Evolutionary conservation across 2,888 invertebrate genomes (phyloP).

Genomic region (Parnassius glacialis): DNA sequence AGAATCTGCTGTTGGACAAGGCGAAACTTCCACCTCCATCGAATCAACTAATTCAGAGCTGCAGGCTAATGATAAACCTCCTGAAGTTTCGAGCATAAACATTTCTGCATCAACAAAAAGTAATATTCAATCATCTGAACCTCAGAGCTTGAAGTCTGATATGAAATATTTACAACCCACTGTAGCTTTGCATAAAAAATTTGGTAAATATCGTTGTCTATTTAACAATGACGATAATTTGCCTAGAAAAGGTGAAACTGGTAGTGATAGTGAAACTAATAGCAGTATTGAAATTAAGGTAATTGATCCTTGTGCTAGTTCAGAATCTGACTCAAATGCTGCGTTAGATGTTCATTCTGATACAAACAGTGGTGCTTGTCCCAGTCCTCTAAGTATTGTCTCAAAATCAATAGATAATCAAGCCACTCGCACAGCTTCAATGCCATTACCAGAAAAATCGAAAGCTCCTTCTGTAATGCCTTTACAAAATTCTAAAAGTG

Average conservation of each 20-base stretch:
- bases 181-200: constrained; percentile 77
- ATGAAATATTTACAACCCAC: constrained; percentile 48
- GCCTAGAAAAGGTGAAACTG: constrained; percentile 62
- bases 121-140: constrained; percentile 37
- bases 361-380: constrained; percentile 52
- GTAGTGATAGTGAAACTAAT: constrained; percentile 76
- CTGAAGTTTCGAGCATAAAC: constrained; percentile 30
- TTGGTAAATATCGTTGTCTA: constrained; percentile 79
- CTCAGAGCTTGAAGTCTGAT: constrained; percentile 41
- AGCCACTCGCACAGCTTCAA: constrained; percentile 3
- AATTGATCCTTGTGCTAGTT: constrained; percentile 67
- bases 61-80: constrained; percentile 33
- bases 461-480: constrained; percentile 3
- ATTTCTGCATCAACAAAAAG: constrained; percentile 29
- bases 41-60: constrained; percentile 36
- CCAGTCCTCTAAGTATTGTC: constrained; percentile 51
- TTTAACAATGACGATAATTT: constrained; percentile 65
- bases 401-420: constrained; percentile 38
- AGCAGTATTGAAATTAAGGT: constrained; percentile 71
- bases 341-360: constrained; percentile 63
- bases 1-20: constrained; percentile 41
- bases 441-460: neutral
- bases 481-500: constrained; percentile 27
- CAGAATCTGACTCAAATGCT: constrained; percentile 75
- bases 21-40: constrained; percentile 48